Conservation (phyloP, 1,140 invertebrate genomes). For the Drosophila ohnishii region DNA sequence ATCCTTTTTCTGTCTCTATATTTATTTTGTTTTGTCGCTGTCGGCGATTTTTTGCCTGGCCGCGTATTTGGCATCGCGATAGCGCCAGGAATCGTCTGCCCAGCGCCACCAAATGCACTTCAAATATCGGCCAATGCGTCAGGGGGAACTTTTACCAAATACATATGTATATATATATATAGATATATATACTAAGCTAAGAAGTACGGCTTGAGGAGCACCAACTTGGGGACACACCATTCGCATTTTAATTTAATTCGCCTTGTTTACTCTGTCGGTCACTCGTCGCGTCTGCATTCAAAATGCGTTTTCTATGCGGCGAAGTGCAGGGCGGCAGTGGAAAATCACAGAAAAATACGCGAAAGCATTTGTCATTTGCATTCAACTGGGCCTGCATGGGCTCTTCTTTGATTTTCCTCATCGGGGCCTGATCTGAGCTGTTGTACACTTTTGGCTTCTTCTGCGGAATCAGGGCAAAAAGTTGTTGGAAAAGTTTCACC, state of each 20-base stretch:
- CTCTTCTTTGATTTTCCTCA: constrained; percentile 44
- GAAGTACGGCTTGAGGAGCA: constrained; percentile 12
- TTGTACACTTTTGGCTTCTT: constrained; percentile 11
- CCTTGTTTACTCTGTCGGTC: constrained; percentile 42
- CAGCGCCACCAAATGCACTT: constrained; percentile 37
- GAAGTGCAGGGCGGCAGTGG: constrained; percentile 13
- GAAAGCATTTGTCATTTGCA: constrained; percentile 49
- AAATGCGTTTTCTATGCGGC: constrained; percentile 49
- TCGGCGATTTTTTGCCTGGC: constrained; percentile 61
- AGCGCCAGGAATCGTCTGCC: constrained; percentile 63
- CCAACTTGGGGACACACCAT: constrained; percentile 38
- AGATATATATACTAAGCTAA: neutral
- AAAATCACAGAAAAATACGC: constrained; percentile 52
- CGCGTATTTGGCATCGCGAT: constrained; percentile 67
- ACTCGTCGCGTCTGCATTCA: constrained; percentile 47
- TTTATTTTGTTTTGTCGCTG: constrained; percentile 49
- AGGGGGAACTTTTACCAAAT: constrained; percentile 49
- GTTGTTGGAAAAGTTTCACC: constrained; percentile 64
- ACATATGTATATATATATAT: constrained; percentile 1
- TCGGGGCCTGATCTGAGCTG: constrained; percentile 4
- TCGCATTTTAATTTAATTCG: constrained; percentile 72
- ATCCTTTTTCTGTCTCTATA: constrained; percentile 30
- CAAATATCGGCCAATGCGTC: constrained; percentile 74
- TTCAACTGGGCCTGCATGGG: constrained; percentile 36
- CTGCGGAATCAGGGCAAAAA: constrained; percentile 70